These are phyloP conservation scores for Mobula hypostoma DNA, from an alignment of 2,113 vertebrate species.

Conservation along the genomic window DNA sequence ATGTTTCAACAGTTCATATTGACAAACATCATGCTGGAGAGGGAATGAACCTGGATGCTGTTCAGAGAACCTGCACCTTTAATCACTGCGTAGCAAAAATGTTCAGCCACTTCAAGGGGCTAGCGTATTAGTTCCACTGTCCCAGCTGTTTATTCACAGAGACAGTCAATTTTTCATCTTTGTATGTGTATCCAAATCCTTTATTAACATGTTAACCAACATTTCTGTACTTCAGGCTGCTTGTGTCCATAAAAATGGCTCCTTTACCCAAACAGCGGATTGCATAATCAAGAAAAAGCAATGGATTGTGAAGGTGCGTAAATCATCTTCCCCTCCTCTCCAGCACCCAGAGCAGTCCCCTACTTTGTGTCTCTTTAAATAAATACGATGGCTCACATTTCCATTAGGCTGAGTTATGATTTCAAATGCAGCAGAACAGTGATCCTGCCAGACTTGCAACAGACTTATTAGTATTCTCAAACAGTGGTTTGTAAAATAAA, in stretches of 20 bases:
- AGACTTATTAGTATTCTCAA: conserved; percentile 15
- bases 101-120: neutral
- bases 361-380: neutral
- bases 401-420: conserved; percentile 9
- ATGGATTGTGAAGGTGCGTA: neutral
- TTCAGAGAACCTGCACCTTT: neutral
- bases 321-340: neutral
- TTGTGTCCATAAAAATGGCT: neutral
- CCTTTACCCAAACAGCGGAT: neutral
- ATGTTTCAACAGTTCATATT: neutral
- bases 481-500: neutral
- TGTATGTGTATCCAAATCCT: neutral
- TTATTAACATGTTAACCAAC: neutral
- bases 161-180: neutral
- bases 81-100: neutral
- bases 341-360: neutral
- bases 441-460: conserved; percentile 8
- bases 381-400: neutral
- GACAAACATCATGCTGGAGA: too few relatives aligned
- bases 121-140: neutral
- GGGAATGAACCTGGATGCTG: neutral
- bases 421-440: neutral
- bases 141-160: neutral
- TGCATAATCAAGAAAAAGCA: neutral
- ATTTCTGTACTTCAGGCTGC: too few relatives aligned